Evolutionary conservation across 2,888 invertebrate species (phyloP).

Genomic region (Agriotes lineatus): DNA sequence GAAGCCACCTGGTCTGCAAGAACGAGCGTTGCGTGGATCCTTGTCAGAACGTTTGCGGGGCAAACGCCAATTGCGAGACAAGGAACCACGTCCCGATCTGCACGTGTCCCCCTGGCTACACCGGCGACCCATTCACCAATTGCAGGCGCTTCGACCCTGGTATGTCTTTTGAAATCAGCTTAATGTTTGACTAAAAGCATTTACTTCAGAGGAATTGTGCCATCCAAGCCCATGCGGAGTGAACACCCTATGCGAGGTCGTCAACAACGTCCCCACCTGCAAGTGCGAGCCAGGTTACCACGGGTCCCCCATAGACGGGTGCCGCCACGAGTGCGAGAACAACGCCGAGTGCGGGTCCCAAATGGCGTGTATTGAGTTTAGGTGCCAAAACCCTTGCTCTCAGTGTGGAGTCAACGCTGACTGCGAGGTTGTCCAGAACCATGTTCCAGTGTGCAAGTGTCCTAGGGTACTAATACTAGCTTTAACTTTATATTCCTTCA

Average conservation of each 20-base stretch:
- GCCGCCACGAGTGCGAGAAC: slow-evolving; percentile 85
- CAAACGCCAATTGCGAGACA: slow-evolving; percentile 82
- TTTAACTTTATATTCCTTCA: neutral
- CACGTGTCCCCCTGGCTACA: slow-evolving; percentile 81
- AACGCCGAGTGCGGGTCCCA: slow-evolving; percentile 80
- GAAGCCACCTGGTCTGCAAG: slow-evolving; percentile 77
- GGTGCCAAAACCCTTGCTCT: slow-evolving; percentile 82
- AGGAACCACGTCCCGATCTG: slow-evolving; percentile 84
- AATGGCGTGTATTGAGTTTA: slow-evolving; percentile 80
- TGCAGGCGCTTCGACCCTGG: slow-evolving; percentile 84
- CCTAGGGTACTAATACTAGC: slow-evolving; percentile 74
- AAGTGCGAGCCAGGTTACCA: slow-evolving; percentile 81
- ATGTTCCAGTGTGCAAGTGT: slow-evolving; percentile 83
- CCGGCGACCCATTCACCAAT: slow-evolving; percentile 81
- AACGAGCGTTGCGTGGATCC: slow-evolving; percentile 85
- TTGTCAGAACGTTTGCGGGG: slow-evolving; percentile 81
- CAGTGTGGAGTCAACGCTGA: slow-evolving; percentile 83
- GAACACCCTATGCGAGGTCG: slow-evolving; percentile 85
- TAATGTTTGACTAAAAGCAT: too few species aligned
- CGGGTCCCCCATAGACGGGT: slow-evolving; percentile 83
- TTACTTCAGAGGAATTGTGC: slow-evolving; percentile 80
- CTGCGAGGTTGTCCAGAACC: slow-evolving; percentile 80
- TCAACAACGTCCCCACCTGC: slow-evolving; percentile 82
- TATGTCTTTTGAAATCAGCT: too few species aligned
- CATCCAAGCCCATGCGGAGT: slow-evolving; percentile 85